Percentiles rank a stretch among this genome's conserved stretches.
Conservation (phyloP, 35 echinoderm and acorn worm species). For the Amphiura filiformis region DNA sequence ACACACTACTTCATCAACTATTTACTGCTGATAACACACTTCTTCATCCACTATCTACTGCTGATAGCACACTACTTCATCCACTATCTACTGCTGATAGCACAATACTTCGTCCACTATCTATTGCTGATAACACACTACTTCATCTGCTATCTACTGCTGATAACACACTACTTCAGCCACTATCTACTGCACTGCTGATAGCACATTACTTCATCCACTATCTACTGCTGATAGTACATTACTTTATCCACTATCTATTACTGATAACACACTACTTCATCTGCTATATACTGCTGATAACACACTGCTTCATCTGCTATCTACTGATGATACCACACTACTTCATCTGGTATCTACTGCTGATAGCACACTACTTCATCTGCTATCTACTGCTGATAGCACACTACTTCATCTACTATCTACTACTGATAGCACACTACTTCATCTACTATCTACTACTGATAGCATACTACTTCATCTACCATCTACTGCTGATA, state of each 20-base stretch:
- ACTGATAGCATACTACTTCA: not conserved
- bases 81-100: not conserved
- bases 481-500: not conserved
- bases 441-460: not conserved
- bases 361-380: not conserved
- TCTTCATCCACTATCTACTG: not conserved
- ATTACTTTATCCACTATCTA: too few relatives aligned
- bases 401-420: not conserved
- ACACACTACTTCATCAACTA: not conserved
- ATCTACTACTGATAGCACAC: not conserved
- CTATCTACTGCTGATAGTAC: too few relatives aligned
- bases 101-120: not conserved
- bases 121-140: too few relatives aligned
- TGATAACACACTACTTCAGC: too few relatives aligned
- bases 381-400: not conserved
- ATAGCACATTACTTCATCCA: too few relatives aligned
- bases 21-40: not conserved
- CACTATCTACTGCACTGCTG: too few relatives aligned
- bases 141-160: too few relatives aligned
- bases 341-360: not conserved
- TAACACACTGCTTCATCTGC: not conserved
- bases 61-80: not conserved
- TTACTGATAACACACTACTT: too few relatives aligned
- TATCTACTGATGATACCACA: not conserved
- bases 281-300: not conserved